Conservation (phyloP, 2,797 vertebrate species). For the Pipistrellus pygmaeus region DNA sequence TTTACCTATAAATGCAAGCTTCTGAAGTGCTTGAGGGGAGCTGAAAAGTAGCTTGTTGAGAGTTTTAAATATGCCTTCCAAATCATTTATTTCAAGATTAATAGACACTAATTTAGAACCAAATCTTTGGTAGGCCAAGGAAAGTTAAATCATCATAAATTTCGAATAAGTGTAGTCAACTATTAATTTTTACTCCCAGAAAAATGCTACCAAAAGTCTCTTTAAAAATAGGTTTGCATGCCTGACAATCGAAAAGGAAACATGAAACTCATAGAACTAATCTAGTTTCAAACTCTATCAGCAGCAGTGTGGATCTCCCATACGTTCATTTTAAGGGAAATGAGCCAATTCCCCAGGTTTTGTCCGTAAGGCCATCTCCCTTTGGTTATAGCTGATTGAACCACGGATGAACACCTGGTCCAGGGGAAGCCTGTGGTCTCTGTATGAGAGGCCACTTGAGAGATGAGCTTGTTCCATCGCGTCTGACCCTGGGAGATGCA, state of each 20-base stretch:
- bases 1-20: conserved; percentile 62
- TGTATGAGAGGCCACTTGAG: rapidly evolving
- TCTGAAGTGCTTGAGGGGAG: conserved; percentile 33
- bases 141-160: conserved; percentile 12
- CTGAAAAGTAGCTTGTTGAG: background rate
- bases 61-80: conserved; percentile 44
- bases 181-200: background rate
- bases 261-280: background rate
- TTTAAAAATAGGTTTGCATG: background rate
- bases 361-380: rapidly evolving
- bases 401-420: background rate
- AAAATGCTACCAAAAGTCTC: conserved; percentile 21
- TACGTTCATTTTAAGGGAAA: background rate
- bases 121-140: background rate
- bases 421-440: background rate
- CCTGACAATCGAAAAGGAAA: background rate
- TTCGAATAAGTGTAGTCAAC: background rate
- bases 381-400: background rate
- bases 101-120: background rate
- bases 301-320: rapidly evolving
- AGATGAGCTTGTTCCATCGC: background rate
- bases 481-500: background rate
- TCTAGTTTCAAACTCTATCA: background rate
- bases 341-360: background rate
- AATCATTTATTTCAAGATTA: conserved; percentile 56